Evolutionary conservation across 2,797 vertebrate genomes (phyloP).

Genomic region (Chromis chromis): DNA sequence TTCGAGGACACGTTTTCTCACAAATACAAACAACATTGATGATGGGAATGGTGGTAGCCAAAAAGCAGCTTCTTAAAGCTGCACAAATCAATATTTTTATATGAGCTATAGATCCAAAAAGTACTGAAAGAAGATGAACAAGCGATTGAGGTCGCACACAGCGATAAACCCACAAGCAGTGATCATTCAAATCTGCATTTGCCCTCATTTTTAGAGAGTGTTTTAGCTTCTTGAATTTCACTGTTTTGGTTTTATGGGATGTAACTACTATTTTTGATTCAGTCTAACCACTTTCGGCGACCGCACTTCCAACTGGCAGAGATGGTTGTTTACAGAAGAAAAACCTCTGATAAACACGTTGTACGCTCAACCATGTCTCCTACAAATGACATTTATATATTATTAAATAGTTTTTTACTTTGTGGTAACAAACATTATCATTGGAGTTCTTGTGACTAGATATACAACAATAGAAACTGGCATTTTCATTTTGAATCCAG

Average conservation of each 20-base stretch:
- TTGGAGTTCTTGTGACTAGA: too few relatives aligned
- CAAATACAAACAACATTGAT: background rate
- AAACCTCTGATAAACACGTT: background rate
- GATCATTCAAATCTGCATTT: background rate
- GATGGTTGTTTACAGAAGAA: conserved; percentile 4
- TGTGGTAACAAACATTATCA: too few relatives aligned
- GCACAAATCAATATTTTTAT: background rate
- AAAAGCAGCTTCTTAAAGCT: background rate
- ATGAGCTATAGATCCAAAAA: background rate
- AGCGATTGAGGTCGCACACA: background rate
- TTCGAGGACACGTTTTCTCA: background rate
- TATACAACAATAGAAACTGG: too few relatives aligned
- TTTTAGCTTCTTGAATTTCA: background rate
- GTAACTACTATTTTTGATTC: background rate
- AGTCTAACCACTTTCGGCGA: background rate
- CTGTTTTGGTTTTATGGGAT: conserved; percentile 11
- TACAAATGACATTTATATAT: background rate
- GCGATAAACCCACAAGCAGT: background rate
- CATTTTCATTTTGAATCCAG: too few relatives aligned
- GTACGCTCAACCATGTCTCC: too few relatives aligned
- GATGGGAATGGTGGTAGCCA: background rate
- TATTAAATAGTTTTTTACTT: background rate
- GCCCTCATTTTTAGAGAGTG: background rate
- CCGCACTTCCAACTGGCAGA: background rate
- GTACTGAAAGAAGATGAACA: background rate